A percentile compares a stretch with the other conserved stretches of the same genome.
These are phyloP conservation scores for Colius striatus DNA, from an alignment of 2,113 vertebrate species.

Conservation along the genomic window DNA sequence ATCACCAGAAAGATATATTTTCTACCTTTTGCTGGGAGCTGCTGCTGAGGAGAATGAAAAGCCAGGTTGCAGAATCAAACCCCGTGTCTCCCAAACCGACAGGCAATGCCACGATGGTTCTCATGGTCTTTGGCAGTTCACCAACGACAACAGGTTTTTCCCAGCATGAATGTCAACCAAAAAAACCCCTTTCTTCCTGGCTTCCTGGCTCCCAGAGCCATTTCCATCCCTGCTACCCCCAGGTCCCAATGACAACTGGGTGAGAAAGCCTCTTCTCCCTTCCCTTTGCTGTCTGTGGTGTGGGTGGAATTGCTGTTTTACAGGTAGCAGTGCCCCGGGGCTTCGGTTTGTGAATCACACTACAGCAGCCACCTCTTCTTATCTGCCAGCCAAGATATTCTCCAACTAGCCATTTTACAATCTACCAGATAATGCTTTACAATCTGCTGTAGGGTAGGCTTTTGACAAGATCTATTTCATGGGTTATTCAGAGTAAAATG, in stretches of 20 bases:
- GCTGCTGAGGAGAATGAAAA: neutral
- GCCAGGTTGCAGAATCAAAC: neutral
- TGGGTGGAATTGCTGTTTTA: slow-evolving; percentile 34
- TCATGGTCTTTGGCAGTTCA: neutral
- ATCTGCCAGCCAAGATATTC: slow-evolving; percentile 35
- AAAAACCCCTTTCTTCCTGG: neutral
- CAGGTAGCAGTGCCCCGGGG: neutral
- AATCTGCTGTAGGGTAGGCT: neutral
- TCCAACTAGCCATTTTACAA: slow-evolving; percentile 23
- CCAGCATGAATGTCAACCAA: neutral
- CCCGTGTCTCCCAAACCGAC: neutral
- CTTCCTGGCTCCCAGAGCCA: neutral
- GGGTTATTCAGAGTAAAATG: slow-evolving; percentile 19
- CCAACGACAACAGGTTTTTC: neutral
- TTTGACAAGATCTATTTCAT: slow-evolving; percentile 6
- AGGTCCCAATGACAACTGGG: neutral
- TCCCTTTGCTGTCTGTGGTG: neutral
- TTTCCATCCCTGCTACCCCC: neutral
- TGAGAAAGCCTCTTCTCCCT: neutral
- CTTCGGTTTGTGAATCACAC: neutral
- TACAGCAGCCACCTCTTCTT: slow-evolving; percentile 32
- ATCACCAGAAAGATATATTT: neutral
- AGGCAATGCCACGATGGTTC: neutral
- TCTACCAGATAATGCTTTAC: neutral
- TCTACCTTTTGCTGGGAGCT: neutral